These are phyloP conservation scores for Odontophorus gujanensis DNA, from an alignment of 2,113 vertebrate genomes.

Conservation along the genomic window DNA sequence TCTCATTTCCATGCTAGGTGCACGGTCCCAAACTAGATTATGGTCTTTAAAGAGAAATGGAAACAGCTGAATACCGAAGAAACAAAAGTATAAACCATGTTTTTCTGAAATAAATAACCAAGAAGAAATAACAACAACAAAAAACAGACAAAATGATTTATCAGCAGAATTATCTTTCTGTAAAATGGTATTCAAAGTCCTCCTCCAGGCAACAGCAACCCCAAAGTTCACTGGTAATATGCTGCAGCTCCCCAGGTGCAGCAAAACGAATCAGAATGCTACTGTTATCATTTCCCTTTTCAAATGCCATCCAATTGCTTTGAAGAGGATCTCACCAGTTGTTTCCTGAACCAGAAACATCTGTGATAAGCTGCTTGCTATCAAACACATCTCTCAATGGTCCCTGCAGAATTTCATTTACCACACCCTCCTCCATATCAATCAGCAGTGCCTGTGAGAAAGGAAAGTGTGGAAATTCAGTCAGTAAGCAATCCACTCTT, in stretches of 20 bases:
- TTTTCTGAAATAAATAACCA: background rate
- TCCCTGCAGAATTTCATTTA: slow-evolving; percentile 93
- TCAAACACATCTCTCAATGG: slow-evolving; percentile 93
- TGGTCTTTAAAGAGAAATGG: background rate
- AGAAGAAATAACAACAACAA: background rate
- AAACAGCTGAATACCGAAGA: slow-evolving; percentile 32
- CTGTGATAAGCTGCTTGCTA: slow-evolving; percentile 92
- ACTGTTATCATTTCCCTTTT: background rate
- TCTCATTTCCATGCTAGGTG: background rate
- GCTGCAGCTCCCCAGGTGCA: slow-evolving; percentile 30
- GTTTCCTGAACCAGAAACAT: slow-evolving; percentile 97
- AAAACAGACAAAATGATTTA: background rate
- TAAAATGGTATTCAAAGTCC: slow-evolving; percentile 50
- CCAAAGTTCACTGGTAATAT: slow-evolving; percentile 29
- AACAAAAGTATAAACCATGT: slow-evolving; percentile 6
- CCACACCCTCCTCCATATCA: slow-evolving; percentile 98
- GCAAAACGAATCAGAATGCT: background rate
- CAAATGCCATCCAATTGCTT: slow-evolving; percentile 29
- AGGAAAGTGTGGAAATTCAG: slow-evolving; percentile 47
- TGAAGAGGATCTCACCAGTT: slow-evolving; percentile 89
- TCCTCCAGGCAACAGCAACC: slow-evolving; percentile 15
- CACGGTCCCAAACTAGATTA: slow-evolving; percentile 39
- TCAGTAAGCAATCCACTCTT: slow-evolving; percentile 25
- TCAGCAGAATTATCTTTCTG: slow-evolving; percentile 34
- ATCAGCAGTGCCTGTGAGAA: slow-evolving; percentile 90